Conservation (phyloP, 2,113 vertebrate genomes). For the Myodes glareolus region DNA sequence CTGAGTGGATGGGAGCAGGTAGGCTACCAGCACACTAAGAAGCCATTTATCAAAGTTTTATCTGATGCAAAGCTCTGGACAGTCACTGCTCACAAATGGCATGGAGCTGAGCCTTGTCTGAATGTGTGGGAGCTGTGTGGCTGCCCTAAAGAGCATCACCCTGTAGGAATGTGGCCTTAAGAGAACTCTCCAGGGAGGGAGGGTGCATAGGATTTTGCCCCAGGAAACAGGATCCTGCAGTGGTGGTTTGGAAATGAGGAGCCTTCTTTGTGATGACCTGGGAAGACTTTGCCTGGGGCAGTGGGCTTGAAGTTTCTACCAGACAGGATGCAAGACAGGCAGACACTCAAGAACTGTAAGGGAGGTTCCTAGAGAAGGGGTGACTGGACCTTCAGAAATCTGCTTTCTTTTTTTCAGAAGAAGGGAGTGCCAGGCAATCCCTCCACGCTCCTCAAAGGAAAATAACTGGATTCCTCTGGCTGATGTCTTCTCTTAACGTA, state of each 20-base stretch:
- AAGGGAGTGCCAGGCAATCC: background rate
- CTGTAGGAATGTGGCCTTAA: constrained; percentile 34
- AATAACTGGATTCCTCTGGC: background rate
- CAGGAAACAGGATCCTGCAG: rapidly evolving
- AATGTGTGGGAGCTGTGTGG: constrained; percentile 62
- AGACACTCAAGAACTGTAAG: background rate
- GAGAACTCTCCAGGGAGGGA: background rate
- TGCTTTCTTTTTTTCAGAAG: background rate
- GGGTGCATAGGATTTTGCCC: background rate
- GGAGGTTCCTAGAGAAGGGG: background rate
- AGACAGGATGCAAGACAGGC: background rate
- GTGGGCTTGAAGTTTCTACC: background rate
- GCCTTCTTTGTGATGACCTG: background rate
- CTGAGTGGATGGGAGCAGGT: constrained; percentile 84
- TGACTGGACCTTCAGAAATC: background rate
- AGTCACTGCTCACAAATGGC: constrained; percentile 93
- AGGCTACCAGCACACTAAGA: constrained; percentile 83
- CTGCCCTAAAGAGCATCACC: constrained; percentile 46
- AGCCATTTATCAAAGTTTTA: constrained; percentile 98
- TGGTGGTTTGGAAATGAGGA: background rate
- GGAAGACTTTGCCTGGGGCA: background rate
- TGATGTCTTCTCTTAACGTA: background rate
- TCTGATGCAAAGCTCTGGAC: constrained; percentile 96
- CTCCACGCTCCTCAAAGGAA: background rate
- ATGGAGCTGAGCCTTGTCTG: constrained; percentile 82